Conservation (phyloP, 1,140 invertebrate genomes). For the Sarcophaga peregrina region DNA sequence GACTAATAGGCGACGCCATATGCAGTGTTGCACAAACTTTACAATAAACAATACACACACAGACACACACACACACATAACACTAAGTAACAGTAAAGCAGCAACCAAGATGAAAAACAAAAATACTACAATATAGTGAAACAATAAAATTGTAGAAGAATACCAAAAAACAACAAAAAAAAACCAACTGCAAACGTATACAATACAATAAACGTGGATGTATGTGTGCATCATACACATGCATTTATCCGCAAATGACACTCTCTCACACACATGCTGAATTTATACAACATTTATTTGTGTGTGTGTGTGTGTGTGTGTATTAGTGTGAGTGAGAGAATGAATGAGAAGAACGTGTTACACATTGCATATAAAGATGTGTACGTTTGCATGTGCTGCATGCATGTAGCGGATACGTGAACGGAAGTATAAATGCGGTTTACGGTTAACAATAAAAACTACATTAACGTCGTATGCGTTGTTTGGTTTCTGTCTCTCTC, state of each 20-base stretch:
- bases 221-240: neutral
- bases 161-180: neutral
- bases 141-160: conserved; percentile 3
- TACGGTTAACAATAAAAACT: conserved; percentile 41
- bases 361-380: neutral
- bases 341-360: no score
- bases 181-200: no score
- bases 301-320: conserved; percentile 14
- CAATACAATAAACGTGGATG: neutral
- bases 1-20: conserved; percentile 22
- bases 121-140: neutral
- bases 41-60: neutral
- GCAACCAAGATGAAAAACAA: no score
- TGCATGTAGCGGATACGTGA: conserved; percentile 23
- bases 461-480: conserved; percentile 33
- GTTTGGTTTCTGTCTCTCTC: neutral
- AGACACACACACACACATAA: no score
- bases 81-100: no score
- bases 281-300: neutral
- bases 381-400: conserved; percentile 11
- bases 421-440: conserved; percentile 41
- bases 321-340: neutral
- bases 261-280: neutral
- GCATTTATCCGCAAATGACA: no score
- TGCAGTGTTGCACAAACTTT: conserved; percentile 15